Base-by-base conservation (phyloP, 1,140 invertebrate species). In the Halyomorpha halys region DNA sequence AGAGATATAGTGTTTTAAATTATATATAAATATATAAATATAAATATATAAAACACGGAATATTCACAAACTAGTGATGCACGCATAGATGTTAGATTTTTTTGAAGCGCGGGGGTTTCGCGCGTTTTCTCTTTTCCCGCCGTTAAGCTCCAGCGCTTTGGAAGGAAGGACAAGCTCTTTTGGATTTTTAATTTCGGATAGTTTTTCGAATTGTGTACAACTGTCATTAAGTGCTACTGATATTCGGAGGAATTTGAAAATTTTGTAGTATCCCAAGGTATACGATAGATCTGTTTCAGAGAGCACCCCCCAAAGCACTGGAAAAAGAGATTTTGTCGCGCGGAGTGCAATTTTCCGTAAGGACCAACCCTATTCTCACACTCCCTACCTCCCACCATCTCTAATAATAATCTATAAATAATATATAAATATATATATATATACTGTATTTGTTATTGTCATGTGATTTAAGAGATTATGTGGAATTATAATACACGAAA, bases 391-490 rank as follows among this genome's bases (percentile, higher is more conserved):
- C 53, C 53, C 53, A 56, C 53, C 53, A 56, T 56, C 18, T 56
- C 18, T 16, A 23, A 56, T 56, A 23, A 56, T 56, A 56, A 23
- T 56, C 9, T 23, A 16, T 23, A 56, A 23, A 56, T 56, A 56
- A 19, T 49, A 49, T 47, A 47, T 4, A n/a, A n/a, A n/a, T n/a
- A 47, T 19, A 53, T 23, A 56, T 23, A 56, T 56, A 56, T 56
- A 56, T 56, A 56, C 53, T 56, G 19, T 56, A 56, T 56, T 56
- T 56, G 53, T 56, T 56, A 56, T 56, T 56, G 53, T 56, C 53
- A 56, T 56, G 53, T 56, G 53, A 56, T 56, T 56, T 56, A 56
- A 56, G 53, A 56, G 53, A 56, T 56, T 56, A 56, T 56, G 53
- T 56, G 53, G 23, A 56, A 56, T 23, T 56, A 56, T 56, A 56